These are phyloP conservation scores for Chloroceryle aenea DNA, from an alignment of 2,113 vertebrate species.

Conservation along the genomic window DNA sequence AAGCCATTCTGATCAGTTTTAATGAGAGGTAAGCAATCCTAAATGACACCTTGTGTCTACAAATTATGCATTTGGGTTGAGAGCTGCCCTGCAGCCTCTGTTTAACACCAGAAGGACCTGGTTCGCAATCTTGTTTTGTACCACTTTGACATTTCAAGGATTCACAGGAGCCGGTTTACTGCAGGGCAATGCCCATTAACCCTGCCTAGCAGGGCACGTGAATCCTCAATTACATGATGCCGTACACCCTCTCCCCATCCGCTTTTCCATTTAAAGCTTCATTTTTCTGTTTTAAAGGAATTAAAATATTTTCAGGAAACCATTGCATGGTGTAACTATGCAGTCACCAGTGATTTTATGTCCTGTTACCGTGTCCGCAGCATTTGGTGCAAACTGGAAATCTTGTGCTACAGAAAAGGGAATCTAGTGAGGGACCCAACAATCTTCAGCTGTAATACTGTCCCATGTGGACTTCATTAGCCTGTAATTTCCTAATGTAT, in stretches of 20 bases:
- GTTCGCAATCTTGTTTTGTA: neutral
- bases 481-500: neutral
- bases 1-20: slow-evolving; percentile 14
- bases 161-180: slow-evolving; percentile 9
- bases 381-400: neutral
- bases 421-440: neutral
- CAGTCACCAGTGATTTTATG: neutral
- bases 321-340: accelerated
- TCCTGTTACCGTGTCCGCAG: neutral
- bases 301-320: neutral
- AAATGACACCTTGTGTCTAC: slow-evolving; percentile 27
- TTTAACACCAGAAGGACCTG: slow-evolving; percentile 1
- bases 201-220: slow-evolving; percentile 16
- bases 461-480: neutral
- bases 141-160: slow-evolving; percentile 22
- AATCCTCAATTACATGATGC: neutral
- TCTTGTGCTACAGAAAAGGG: neutral
- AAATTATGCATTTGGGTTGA: neutral
- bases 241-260: neutral
- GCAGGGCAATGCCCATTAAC: slow-evolving; percentile 52
- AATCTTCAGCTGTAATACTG: neutral
- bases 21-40: slow-evolving; percentile 12
- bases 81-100: slow-evolving; percentile 41
- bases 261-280: neutral
- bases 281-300: neutral